Evolutionary conservation across 2,888 invertebrate genomes (phyloP).

Genomic region (Meloe dianella): DNA sequence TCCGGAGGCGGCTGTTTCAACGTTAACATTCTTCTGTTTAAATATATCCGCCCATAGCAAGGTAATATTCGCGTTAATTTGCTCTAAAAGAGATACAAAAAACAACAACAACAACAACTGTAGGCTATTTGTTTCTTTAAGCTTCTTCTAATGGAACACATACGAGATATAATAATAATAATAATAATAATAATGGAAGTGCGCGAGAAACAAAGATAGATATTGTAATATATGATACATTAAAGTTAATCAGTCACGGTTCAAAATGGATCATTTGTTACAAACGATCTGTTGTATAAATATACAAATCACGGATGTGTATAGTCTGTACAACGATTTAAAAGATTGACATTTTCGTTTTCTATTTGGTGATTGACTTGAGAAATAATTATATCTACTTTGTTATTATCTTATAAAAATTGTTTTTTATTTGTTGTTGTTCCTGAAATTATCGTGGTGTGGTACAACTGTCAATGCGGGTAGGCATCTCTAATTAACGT

Average conservation of each 20-base stretch:
- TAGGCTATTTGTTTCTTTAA: constrained; percentile 5
- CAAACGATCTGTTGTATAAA: not conserved
- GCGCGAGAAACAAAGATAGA: not conserved
- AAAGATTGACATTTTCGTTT: not conserved
- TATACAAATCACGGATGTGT: not conserved
- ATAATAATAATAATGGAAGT: not conserved
- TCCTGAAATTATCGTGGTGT: constrained; percentile 25
- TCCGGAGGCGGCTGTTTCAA: constrained; percentile 36
- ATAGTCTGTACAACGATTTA: not conserved
- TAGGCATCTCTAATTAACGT: constrained; percentile 35
- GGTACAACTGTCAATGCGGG: constrained; percentile 40
- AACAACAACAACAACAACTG: not conserved
- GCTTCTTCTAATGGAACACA: not conserved
- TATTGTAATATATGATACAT: constrained; percentile 3
- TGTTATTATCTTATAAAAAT: not conserved
- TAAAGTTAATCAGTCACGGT: constrained; percentile 13
- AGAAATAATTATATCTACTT: not conserved
- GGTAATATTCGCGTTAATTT: constrained; percentile 9
- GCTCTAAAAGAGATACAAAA: not conserved
- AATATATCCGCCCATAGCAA: constrained; percentile 2
- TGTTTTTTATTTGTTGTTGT: not conserved
- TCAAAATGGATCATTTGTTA: constrained; percentile 13
- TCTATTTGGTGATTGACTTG: not conserved
- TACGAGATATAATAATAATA: not conserved
- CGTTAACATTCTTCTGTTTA: not conserved